Evolutionary conservation across 2,888 invertebrate genomes (phyloP).

Genomic region (Epistrophe grossulariae): DNA sequence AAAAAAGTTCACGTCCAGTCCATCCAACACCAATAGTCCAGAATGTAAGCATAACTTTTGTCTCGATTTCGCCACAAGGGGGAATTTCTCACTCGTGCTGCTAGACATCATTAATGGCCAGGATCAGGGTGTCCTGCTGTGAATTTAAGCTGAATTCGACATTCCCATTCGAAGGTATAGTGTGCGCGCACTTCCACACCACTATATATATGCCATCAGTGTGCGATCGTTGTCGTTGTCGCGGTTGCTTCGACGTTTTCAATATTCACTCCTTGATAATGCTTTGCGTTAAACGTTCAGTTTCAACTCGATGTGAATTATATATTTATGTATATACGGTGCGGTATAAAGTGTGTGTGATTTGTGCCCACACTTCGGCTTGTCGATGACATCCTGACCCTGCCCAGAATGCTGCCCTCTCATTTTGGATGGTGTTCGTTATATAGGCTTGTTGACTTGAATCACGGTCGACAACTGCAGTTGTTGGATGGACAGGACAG

Average conservation of each 20-base stretch:
- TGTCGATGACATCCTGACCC: slow-evolving; percentile 76
- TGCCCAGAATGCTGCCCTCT: slow-evolving; percentile 74
- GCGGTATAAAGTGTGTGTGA: slow-evolving; percentile 62
- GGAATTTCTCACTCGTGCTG: slow-evolving; percentile 76
- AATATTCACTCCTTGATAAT: slow-evolving; percentile 22
- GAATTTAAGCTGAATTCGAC: slow-evolving; percentile 76
- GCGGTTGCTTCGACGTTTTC: slow-evolving; percentile 32
- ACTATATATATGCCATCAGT: slow-evolving; percentile 35
- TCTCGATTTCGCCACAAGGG: slow-evolving; percentile 74
- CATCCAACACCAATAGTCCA: slow-evolving; percentile 61
- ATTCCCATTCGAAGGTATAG: slow-evolving; percentile 65
- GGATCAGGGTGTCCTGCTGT: slow-evolving; percentile 73
- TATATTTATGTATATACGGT: neutral
- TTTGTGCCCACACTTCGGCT: slow-evolving; percentile 75
- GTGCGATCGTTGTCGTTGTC: slow-evolving; percentile 53
- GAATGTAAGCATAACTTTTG: slow-evolving; percentile 73
- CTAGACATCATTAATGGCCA: slow-evolving; percentile 75
- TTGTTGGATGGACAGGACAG: slow-evolving; percentile 31
- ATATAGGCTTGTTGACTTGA: slow-evolving; percentile 51
- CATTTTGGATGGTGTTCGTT: slow-evolving; percentile 69
- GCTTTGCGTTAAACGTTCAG: slow-evolving; percentile 37
- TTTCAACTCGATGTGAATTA: slow-evolving; percentile 39
- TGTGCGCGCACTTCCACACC: slow-evolving; percentile 56
- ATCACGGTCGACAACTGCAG: slow-evolving; percentile 53
- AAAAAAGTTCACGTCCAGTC: neutral